Conservation (phyloP, 2,113 vertebrate species). For the Cyprinodon tularosa region DNA sequence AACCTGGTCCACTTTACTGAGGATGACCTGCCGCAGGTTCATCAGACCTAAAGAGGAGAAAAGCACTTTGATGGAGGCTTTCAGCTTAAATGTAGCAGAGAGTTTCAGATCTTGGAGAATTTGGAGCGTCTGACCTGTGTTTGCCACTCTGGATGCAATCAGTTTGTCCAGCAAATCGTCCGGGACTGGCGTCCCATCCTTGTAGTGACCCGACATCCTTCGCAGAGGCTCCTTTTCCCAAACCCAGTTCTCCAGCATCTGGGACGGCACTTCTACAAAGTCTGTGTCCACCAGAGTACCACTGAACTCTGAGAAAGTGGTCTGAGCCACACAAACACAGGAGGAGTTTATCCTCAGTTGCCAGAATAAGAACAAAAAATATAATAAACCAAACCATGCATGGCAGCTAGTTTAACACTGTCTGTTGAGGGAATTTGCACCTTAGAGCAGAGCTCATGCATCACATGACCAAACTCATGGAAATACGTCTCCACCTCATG, state of each 20-base stretch:
- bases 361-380: not conserved
- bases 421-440: conserved; percentile 64
- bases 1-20: conserved; percentile 93
- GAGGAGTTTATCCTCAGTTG: not conserved
- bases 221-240: conserved; percentile 91
- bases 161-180: conserved; percentile 87
- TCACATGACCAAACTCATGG: conserved; percentile 95
- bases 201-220: conserved; percentile 91
- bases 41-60: conserved; percentile 81
- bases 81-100: not conserved
- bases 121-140: conserved; percentile 83
- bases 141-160: conserved; percentile 89
- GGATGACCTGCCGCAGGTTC: conserved; percentile 92
- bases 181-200: conserved; percentile 83
- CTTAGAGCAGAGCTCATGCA: conserved; percentile 97
- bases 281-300: conserved; percentile 94
- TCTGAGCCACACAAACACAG: conserved; percentile 69
- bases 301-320: conserved; percentile 91
- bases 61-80: not conserved
- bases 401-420: not conserved
- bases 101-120: not conserved
- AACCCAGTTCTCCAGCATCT: conserved; percentile 98
- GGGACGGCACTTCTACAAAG: conserved; percentile 95
- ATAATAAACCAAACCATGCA: not conserved
- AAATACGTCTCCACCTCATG: conserved; percentile 98